phyloP scores from a whole-genome alignment of 2,113 vertebrate species.

The Promerops cafer region DNA sequence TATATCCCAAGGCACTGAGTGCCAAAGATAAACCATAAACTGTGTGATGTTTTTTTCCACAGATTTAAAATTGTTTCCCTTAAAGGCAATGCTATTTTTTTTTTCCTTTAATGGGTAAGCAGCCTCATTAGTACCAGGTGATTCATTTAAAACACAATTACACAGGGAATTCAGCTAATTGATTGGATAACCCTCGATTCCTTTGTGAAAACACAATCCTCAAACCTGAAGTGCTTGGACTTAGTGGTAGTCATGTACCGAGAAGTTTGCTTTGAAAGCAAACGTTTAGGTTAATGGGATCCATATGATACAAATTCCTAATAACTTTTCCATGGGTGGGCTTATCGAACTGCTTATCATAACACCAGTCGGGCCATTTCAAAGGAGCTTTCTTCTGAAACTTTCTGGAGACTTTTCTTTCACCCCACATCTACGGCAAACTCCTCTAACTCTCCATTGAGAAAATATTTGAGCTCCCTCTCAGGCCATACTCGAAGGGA shows the following conservation, averaged over 20 bases:
- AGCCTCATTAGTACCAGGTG: conserved; percentile 49
- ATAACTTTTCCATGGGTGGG: conserved; percentile 69
- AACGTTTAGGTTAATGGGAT: conserved; percentile 70
- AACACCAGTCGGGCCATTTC: conserved; percentile 55
- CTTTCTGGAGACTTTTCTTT: conserved; percentile 13
- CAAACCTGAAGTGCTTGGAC: conserved; percentile 42
- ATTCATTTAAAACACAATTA: conserved; percentile 61
- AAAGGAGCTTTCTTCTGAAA: conserved; percentile 55
- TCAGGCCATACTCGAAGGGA: not conserved
- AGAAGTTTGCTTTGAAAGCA: conserved; percentile 59
- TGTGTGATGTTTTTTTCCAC: not conserved
- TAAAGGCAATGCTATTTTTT: not conserved
- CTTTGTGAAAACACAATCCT: conserved; percentile 64
- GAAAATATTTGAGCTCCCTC: conserved; percentile 31
- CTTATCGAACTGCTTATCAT: conserved; percentile 64
- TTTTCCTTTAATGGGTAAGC: not conserved
- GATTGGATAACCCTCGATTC: conserved; percentile 59
- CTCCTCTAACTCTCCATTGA: conserved; percentile 6
- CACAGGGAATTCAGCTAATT: conserved; percentile 49
- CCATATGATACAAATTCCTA: conserved; percentile 67
- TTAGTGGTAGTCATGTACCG: conserved; percentile 43
- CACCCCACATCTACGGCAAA: not conserved
- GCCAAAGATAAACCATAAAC: not conserved
- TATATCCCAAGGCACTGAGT: not conserved
- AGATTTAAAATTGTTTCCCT: not conserved